phyloP scores from a whole-genome alignment of 2,797 vertebrate genomes.

The Halcyon badia region DNA sequence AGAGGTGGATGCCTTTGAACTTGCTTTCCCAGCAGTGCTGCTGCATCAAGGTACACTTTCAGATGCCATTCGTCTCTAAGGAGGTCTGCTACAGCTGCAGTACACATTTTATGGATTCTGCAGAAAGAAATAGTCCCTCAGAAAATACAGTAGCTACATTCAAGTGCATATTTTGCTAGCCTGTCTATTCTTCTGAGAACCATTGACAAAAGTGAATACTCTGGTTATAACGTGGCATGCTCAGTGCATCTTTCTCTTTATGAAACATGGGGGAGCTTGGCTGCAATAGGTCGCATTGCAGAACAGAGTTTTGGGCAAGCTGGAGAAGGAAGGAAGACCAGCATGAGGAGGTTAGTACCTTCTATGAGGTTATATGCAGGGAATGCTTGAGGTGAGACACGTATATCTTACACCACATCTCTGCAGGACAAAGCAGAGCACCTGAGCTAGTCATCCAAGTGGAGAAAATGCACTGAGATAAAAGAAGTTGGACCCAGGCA shows the following conservation, averaged over 20 bases:
- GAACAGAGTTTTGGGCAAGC: not conserved
- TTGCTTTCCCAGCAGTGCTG: constrained; percentile 5
- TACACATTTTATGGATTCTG: not conserved
- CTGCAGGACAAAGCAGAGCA: not conserved
- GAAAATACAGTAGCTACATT: constrained; percentile 52
- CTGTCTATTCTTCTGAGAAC: not conserved
- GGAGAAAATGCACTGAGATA: not conserved
- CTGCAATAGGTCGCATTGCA: not conserved
- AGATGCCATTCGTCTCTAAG: constrained; percentile 25
- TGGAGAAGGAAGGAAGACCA: not conserved
- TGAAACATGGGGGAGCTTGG: not conserved
- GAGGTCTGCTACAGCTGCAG: constrained; percentile 36
- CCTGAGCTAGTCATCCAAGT: not conserved
- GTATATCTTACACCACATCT: rapidly evolving
- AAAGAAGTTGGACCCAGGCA: not conserved
- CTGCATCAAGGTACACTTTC: not conserved
- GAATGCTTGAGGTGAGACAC: not conserved
- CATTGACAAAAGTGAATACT: not conserved
- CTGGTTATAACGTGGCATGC: rapidly evolving
- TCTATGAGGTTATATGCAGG: not conserved
- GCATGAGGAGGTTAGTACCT: not conserved
- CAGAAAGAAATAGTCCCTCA: constrained; percentile 16
- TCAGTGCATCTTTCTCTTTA: not conserved
- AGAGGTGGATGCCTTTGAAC: constrained; percentile 66
- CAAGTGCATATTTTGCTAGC: not conserved